Conservation (phyloP, 2,888 invertebrate species). For the Sarcophaga subvicina region DNA sequence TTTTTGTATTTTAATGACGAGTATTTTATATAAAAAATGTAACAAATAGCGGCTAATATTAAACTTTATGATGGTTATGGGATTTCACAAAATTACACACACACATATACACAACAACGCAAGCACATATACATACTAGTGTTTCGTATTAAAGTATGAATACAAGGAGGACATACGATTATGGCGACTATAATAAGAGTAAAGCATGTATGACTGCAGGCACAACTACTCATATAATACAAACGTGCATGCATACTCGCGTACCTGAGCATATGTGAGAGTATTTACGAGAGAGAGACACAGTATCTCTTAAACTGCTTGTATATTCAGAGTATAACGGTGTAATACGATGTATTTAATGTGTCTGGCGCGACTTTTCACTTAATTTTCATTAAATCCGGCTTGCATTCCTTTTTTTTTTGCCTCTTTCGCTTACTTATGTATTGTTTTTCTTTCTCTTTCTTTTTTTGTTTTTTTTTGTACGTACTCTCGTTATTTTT, state of each 20-base stretch:
- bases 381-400: constrained; percentile 67
- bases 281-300: not conserved
- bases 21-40: constrained; percentile 44
- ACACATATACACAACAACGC: constrained; percentile 4
- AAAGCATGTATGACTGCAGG: not conserved
- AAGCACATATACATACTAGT: constrained; percentile 11
- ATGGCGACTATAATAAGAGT: not conserved
- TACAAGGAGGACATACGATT: constrained; percentile 27
- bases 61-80: constrained; percentile 64
- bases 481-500: constrained; percentile 2
- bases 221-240: too few relatives aligned
- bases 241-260: too few relatives aligned
- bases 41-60: constrained; percentile 63
- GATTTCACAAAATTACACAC: constrained; percentile 38
- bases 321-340: constrained; percentile 37
- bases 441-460: not conserved
- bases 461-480: not conserved
- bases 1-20: constrained; percentile 38
- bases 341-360: constrained; percentile 50
- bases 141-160: not conserved
- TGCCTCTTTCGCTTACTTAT: constrained; percentile 35
- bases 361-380: constrained; percentile 67
- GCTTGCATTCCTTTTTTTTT: constrained; percentile 38
- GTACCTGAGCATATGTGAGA: not conserved
- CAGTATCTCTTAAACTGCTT: constrained; percentile 42